Percentiles rank a stretch among this genome's conserved stretches.
Conservation (phyloP, 2,797 vertebrate species). For the Apodemus agrarius region DNA sequence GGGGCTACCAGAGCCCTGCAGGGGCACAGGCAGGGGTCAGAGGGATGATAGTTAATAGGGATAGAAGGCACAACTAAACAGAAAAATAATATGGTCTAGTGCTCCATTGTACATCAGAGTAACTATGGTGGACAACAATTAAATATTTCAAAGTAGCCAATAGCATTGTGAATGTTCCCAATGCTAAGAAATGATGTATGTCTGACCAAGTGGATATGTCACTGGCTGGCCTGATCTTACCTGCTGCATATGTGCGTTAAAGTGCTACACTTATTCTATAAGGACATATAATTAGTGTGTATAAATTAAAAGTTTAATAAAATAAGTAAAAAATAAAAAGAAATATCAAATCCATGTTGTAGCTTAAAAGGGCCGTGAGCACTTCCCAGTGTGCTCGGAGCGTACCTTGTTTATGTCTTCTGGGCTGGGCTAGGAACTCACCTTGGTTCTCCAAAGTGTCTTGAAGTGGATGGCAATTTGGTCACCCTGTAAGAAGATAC, state of each 20-base stretch:
- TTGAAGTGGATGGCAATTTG: constrained; percentile 1
- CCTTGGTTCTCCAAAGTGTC: background rate
- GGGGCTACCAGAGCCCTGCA: background rate
- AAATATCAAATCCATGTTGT: background rate
- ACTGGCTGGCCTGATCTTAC: background rate
- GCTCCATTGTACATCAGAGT: background rate
- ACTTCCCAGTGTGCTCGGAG: background rate
- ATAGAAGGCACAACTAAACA: background rate
- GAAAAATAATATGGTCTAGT: background rate
- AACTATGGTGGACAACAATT: background rate
- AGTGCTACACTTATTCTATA: background rate
- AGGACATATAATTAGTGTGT: background rate
- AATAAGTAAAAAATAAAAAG: background rate
- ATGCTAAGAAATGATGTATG: background rate
- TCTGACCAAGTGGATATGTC: background rate
- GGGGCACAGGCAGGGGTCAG: too few species aligned
- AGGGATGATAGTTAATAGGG: background rate
- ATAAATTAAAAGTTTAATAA: background rate
- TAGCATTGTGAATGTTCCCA: background rate
- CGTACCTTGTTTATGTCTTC: background rate
- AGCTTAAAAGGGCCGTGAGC: background rate
- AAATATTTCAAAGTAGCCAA: background rate
- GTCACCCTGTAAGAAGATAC: background rate
- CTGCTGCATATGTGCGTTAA: background rate
- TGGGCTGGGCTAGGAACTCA: background rate